Evolutionary conservation across 2,888 invertebrate species (phyloP), one percentile per base, ranked within the genome.

Genomic region (Siphonodentalium dalli): DNA sequence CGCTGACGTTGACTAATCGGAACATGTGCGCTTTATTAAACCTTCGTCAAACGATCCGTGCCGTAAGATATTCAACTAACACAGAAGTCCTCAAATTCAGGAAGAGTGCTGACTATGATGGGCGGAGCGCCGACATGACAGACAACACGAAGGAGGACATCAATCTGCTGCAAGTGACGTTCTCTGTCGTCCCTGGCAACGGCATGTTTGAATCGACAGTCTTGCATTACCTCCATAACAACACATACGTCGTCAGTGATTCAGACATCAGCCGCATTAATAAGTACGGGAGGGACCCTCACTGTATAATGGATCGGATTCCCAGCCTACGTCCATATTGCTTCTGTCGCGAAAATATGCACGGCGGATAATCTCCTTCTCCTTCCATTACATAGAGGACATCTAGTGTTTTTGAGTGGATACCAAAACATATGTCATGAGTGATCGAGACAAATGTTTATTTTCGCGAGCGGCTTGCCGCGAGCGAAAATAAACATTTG

Each of bases 171-270:
- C 93, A 94, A 77, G 78, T 94, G 13, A 92, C 91, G 83, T 85
- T 92, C 13, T 54, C 68, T 15, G 87, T 91, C 0, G 79, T 83
- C 2, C 96, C 96, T 0, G 92, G 91, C 0, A 82, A 85, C 11
- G 91, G 89, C 0, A 81, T 90, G 0, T 96, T 90, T 77, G 96
- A 96, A 82, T 92, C 90, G 0, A 91, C 91, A 2, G 83, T 92
- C 35, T 85, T 84, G 0, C 87, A 90, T 69, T 79, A 86, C 49
- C 76, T 87, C 2, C 76, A 80, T 0, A 85, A 85, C 0, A 85
- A 89, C 64, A 80, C 71, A 38, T 88, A 90, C 65, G 76, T 82
- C 0, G 84, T 91, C 6, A 88, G 88, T 75, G 85, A 88, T 44
- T 84, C 86, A 13, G 88, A 90, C 70, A 85, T 92, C 29, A 90